phyloP scores from a whole-genome alignment of 1,140 invertebrate species.

The Octopus bimaculoides region DNA sequence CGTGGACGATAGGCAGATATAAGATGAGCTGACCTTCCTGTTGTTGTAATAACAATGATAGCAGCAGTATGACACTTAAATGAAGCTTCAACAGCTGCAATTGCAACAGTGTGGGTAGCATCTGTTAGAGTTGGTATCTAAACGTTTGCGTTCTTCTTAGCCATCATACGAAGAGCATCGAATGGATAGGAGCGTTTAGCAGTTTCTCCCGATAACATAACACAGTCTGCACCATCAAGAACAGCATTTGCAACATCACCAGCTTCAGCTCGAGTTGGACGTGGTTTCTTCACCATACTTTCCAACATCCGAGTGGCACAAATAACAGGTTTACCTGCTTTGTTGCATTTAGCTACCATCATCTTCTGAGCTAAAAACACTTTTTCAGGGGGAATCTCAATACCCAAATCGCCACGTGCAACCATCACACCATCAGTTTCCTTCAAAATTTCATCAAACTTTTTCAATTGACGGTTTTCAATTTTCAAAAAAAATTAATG shows the following conservation, averaged over 20 bases:
- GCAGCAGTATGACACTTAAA: constrained; percentile 87
- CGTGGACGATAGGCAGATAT: constrained; percentile 92
- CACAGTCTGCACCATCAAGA: constrained; percentile 95
- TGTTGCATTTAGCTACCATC: constrained; percentile 78
- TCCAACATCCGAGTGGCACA: constrained; percentile 99
- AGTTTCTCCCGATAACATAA: constrained; percentile 98
- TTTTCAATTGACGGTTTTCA: too few species aligned
- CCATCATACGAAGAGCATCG: constrained; percentile 82
- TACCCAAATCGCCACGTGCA: constrained; percentile 92
- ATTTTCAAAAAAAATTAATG: too few species aligned
- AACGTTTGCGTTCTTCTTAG: too few species aligned
- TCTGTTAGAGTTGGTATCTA: constrained; percentile 78
- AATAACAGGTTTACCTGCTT: constrained; percentile 89
- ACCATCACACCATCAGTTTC: constrained; percentile 96
- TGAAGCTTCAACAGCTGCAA: constrained; percentile 94
- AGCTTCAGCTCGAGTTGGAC: constrained; percentile 92
- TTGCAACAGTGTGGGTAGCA: constrained; percentile 87
- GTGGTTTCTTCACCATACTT: constrained; percentile 96
- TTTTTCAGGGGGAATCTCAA: constrained; percentile 98
- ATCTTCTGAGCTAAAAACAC: constrained; percentile 98
- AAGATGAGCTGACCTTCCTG: constrained; percentile 66
- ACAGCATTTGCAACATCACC: constrained; percentile 98
- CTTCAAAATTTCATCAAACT: constrained; percentile 87
- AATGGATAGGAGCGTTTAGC: constrained; percentile 94
- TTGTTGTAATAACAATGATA: constrained; percentile 93